Percentiles rank a stretch among this genome's conserved stretches.
phyloP scores from a whole-genome alignment of 2,113 vertebrate genomes.

The Tauraco erythrolophus region DNA sequence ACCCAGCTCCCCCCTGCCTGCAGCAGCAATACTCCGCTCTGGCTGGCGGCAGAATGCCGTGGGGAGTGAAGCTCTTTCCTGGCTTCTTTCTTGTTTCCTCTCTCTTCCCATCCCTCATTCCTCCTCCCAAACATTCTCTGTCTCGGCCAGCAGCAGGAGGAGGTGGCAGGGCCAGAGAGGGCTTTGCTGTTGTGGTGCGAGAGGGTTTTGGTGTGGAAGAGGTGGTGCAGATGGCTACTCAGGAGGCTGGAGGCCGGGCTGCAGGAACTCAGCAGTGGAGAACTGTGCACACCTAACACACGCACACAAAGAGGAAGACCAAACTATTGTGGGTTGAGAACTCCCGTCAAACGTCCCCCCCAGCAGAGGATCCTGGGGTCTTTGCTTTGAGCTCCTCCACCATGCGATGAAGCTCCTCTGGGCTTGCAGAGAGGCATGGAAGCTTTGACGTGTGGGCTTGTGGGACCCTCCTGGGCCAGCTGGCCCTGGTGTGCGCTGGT shows the following conservation, averaged over 20 bases:
- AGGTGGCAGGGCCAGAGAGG: background rate
- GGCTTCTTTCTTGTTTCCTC: background rate
- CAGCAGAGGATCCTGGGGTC: background rate
- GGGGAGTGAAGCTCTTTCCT: background rate
- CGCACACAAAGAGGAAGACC: background rate
- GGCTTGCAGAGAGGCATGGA: background rate
- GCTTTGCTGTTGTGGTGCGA: background rate
- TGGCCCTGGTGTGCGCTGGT: background rate
- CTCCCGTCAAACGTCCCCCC: background rate
- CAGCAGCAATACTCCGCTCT: background rate
- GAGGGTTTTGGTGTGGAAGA: background rate
- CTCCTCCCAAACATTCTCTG: background rate
- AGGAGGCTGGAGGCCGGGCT: background rate
- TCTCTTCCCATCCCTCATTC: background rate
- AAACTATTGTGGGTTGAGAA: background rate
- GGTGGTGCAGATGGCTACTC: background rate
- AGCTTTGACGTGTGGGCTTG: background rate
- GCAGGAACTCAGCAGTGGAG: background rate
- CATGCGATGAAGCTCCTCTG: background rate
- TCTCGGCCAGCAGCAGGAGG: background rate
- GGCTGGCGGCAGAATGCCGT: background rate
- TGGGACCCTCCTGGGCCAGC: background rate
- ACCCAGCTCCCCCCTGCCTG: background rate
- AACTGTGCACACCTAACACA: accelerated
- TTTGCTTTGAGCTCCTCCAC: background rate